Conservation (phyloP, 2,888 invertebrate genomes). For the Sesamia inferens region DNA sequence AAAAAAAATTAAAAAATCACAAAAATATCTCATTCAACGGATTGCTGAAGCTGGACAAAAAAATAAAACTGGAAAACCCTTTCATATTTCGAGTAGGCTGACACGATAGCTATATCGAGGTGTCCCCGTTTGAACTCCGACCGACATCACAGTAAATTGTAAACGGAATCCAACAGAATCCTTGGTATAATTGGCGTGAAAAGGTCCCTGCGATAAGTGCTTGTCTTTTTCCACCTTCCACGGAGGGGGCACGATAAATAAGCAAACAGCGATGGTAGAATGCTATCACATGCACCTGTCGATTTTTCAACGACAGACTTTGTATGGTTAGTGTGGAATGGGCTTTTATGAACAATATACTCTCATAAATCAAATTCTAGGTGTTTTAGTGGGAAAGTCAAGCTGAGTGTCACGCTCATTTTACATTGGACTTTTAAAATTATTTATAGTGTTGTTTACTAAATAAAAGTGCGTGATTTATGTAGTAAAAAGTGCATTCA, state of each 20-base stretch:
- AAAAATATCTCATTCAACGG: not conserved
- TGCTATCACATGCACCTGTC: conserved; percentile 86
- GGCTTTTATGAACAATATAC: conserved; percentile 59
- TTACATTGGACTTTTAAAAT: too few species aligned
- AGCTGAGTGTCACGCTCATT: too few species aligned
- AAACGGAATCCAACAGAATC: conserved; percentile 54
- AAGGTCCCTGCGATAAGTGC: conserved; percentile 69
- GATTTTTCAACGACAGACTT: conserved; percentile 76
- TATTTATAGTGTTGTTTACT: too few species aligned
- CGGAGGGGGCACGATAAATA: conserved; percentile 81
- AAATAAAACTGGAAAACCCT: not conserved
- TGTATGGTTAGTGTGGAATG: conserved; percentile 64
- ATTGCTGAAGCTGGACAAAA: not conserved
- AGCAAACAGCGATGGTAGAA: conserved; percentile 76
- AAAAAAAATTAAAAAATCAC: not conserved
- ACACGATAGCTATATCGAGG: conserved; percentile 36
- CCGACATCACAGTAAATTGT: conserved; percentile 62
- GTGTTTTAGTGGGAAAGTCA: too few species aligned
- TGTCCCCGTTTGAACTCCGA: conserved; percentile 31
- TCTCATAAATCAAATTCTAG: too few species aligned
- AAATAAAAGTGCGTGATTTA: too few species aligned
- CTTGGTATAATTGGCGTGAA: conserved; percentile 73
- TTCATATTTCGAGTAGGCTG: conserved; percentile 25
- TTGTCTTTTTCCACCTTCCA: conserved; percentile 72
- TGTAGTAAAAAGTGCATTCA: too few species aligned